phyloP scores from a whole-genome alignment of 2,113 vertebrate species.

The Phycodurus eques region DNA sequence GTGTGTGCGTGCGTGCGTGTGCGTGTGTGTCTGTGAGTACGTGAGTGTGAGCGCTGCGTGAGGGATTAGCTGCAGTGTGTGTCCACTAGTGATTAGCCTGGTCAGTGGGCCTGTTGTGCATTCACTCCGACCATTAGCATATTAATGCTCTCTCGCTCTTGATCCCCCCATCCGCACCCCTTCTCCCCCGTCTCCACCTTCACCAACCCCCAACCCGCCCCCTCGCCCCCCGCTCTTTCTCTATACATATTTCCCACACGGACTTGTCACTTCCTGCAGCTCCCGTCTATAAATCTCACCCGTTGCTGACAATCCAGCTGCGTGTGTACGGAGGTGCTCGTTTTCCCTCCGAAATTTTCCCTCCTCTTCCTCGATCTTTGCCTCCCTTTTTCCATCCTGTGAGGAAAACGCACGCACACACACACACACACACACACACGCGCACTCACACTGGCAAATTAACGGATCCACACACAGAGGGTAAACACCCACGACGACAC shows the following conservation, averaged over 20 bases:
- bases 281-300: constrained; percentile 62
- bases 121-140: constrained; percentile 76
- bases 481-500: constrained; percentile 15
- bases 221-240: constrained; percentile 35
- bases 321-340: constrained; percentile 19
- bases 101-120: constrained; percentile 78
- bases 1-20: constrained; percentile 18
- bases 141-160: constrained; percentile 74
- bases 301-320: constrained; percentile 49
- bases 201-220: background rate
- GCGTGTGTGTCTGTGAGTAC: constrained; percentile 16
- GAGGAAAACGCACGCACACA: constrained; percentile 45
- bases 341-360: constrained; percentile 58
- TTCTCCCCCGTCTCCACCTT: constrained; percentile 32
- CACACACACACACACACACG: constrained; percentile 47
- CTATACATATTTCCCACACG: constrained; percentile 57
- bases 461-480: constrained; percentile 36
- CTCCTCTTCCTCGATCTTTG: constrained; percentile 24
- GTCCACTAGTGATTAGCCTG: constrained; percentile 78
- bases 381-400: constrained; percentile 35
- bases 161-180: constrained; percentile 57
- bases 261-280: constrained; percentile 57
- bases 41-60: constrained; percentile 43
- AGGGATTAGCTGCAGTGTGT: constrained; percentile 75
- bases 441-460: constrained; percentile 54